Conservation (phyloP, 2,888 invertebrate genomes). For the Lochmaea crataegi region DNA sequence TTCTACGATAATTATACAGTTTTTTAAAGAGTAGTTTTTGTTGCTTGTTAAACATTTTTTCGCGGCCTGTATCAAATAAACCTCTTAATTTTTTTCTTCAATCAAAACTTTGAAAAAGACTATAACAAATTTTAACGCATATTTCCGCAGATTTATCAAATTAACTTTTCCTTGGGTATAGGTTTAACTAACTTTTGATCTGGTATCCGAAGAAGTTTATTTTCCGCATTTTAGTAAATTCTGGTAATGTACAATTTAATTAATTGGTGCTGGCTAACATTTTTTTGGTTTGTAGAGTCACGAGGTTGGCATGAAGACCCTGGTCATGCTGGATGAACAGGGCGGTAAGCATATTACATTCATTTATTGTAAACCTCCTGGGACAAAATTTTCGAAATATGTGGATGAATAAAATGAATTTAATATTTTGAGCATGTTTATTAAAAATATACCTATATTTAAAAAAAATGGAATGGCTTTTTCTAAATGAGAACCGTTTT, state of each 20-base stretch:
- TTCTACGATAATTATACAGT: background rate
- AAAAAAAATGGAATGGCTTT: too few species aligned
- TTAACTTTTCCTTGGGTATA: conserved; percentile 14
- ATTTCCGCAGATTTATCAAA: conserved; percentile 10
- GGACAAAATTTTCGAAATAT: conserved; percentile 24
- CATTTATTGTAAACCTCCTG: conserved; percentile 46
- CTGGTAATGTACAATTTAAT: conserved; percentile 12
- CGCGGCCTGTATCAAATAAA: too few species aligned
- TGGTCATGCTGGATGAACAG: conserved; percentile 99
- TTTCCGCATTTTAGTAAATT: conserved; percentile 3
- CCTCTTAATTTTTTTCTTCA: background rate
- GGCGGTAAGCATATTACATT: conserved; percentile 91
- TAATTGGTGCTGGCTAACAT: conserved; percentile 48
- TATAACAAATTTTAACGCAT: conserved; percentile 29
- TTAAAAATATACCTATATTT: background rate
- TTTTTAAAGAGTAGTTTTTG: background rate
- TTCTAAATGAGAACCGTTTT: too few species aligned
- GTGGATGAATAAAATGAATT: background rate
- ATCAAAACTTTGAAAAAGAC: conserved; percentile 11
- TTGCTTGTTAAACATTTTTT: background rate
- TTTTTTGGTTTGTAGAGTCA: conserved; percentile 89
- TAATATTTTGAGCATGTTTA: background rate
- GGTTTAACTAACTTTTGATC: conserved; percentile 13
- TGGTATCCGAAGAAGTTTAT: conserved; percentile 5
- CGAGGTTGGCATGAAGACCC: conserved; percentile 99